Conservation (phyloP, 2,888 invertebrate species). For the Odontocolon sp. region DNA sequence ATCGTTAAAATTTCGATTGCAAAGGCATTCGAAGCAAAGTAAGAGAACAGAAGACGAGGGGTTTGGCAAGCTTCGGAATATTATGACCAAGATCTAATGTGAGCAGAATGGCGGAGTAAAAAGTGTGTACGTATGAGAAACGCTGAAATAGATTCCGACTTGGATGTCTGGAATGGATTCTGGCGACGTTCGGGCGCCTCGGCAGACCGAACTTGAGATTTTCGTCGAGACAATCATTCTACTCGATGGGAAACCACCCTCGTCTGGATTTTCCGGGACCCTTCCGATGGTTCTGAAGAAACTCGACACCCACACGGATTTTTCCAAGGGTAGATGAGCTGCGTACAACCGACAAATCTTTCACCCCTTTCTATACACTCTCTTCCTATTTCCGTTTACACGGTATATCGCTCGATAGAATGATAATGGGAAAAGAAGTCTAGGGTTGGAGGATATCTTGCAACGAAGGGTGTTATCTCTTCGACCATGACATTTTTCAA, state of each 20-base stretch:
- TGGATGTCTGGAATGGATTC: neutral
- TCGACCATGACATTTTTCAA: neutral
- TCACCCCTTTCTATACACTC: slow-evolving; percentile 3
- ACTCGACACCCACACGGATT: neutral
- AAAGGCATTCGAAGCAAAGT: neutral
- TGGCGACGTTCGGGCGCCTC: neutral
- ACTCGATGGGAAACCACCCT: neutral
- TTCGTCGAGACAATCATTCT: neutral
- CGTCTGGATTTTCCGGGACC: neutral
- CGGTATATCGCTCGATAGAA: slow-evolving; percentile 20
- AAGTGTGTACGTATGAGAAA: neutral
- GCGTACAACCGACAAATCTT: neutral
- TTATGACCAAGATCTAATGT: neutral
- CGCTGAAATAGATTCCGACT: neutral
- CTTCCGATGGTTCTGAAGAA: neutral
- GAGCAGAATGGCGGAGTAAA: neutral
- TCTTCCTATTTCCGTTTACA: neutral
- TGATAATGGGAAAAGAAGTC: slow-evolving; percentile 1
- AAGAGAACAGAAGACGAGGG: neutral
- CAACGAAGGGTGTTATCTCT: neutral
- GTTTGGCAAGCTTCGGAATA: neutral
- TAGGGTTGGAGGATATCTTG: neutral
- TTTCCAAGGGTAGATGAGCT: neutral
- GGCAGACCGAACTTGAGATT: neutral
- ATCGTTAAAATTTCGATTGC: slow-evolving; percentile 8